Conservation (phyloP, 2,888 invertebrate species). For the Isotomurus palustris region DNA sequence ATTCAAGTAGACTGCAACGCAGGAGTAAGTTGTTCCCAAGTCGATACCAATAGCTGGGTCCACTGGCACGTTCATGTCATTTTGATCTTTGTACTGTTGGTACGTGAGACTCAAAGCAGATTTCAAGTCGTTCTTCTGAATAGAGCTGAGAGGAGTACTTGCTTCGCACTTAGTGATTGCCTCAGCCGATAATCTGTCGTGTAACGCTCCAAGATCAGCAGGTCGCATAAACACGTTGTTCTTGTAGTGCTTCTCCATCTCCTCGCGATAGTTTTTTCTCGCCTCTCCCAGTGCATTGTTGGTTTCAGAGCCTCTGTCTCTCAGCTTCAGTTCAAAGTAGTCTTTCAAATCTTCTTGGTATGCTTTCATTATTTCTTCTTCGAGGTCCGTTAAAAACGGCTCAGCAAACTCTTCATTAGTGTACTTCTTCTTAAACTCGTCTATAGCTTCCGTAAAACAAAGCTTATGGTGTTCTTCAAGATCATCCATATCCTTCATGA, state of each 20-base stretch:
- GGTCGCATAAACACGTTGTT: conserved; percentile 22
- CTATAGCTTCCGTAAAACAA: background rate
- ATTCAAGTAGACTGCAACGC: conserved; percentile 29
- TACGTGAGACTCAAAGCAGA: conserved; percentile 2
- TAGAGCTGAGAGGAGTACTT: conserved; percentile 5
- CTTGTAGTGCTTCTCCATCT: conserved; percentile 23
- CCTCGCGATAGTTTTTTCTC: conserved; percentile 19
- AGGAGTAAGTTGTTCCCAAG: conserved; percentile 34
- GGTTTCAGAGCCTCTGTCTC: conserved; percentile 5
- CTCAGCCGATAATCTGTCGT: background rate
- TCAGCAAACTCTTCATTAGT: conserved; percentile 8
- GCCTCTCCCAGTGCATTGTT: conserved; percentile 12
- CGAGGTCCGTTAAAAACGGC: background rate
- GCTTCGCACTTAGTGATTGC: conserved; percentile 2
- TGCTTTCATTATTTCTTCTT: conserved; percentile 1
- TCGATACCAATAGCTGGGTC: conserved; percentile 33
- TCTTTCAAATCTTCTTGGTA: conserved; percentile 16
- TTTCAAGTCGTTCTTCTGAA: conserved; percentile 11
- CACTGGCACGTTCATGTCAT: conserved; percentile 14
- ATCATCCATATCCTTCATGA: conserved; percentile 2
- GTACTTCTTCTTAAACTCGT: conserved; percentile 8
- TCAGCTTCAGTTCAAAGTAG: conserved; percentile 10
- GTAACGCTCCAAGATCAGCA: conserved; percentile 8
- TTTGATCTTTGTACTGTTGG: conserved; percentile 6
- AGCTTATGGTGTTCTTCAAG: conserved; percentile 8